These are phyloP conservation scores for Marmota monax DNA, from an alignment of 2,113 vertebrate genomes.

Conservation along the genomic window DNA sequence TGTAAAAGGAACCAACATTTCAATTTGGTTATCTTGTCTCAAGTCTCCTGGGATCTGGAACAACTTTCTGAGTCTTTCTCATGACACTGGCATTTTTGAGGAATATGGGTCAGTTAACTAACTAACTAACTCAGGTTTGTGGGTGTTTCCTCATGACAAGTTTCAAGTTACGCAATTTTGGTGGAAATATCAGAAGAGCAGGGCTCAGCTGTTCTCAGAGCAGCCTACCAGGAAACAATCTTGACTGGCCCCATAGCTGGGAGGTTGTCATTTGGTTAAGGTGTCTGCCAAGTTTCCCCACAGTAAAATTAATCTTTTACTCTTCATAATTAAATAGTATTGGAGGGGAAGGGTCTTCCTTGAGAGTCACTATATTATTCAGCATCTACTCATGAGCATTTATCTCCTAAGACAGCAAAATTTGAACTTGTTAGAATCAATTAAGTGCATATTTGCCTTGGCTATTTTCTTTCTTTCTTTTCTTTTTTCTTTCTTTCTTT, in stretches of 20 bases:
- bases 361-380: not conserved
- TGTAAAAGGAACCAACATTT: not conserved
- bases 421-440: not conserved
- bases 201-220: not conserved
- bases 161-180: not conserved
- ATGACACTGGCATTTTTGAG: not conserved
- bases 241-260: not conserved
- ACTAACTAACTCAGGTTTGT: not conserved
- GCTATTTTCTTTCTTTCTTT: not conserved
- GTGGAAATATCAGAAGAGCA: not conserved
- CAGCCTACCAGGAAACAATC: no score
- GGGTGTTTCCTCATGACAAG: not conserved
- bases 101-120: no score
- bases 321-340: not conserved
- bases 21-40: not conserved
- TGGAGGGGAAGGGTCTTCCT: not conserved
- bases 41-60: not conserved
- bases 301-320: not conserved
- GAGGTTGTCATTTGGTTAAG: not conserved
- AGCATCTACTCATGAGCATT: not conserved
- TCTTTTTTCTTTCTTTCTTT: not conserved
- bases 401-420: not conserved
- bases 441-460: not conserved
- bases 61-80: not conserved
- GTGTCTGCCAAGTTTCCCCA: not conserved